Base-by-base conservation (phyloP, 2,113 vertebrate species). In the Tragelaphus scriptus region DNA sequence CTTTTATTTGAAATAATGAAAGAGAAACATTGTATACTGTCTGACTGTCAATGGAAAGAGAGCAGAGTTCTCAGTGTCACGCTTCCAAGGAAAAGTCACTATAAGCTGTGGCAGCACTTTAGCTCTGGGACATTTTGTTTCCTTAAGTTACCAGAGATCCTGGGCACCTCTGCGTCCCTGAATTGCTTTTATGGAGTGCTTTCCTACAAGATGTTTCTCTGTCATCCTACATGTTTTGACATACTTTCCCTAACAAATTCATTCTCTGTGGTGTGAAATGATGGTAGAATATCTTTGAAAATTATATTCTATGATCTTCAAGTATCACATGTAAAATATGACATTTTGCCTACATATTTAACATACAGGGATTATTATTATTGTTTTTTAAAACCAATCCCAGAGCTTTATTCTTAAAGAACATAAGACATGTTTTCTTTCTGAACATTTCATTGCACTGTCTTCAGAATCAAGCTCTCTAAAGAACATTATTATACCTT, bases 401-500 rank as follows among this genome's bases (percentile, higher is more conserved):
- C 79, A 86, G 86, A 65, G 47, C 80, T 91, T 88, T 93, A 26
- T 19, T 98, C 97, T 97, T 95, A 81, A 96, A 97, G 97, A 98
- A 47, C 91, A 7, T 19, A 95, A 96, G 93, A 94, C 59, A 81
- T 92, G 92, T 98, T 98, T 98, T 96, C 96, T 97, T 96, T 97
- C 93, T 86, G 89, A 68, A 85, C 84, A 84, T 95, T 96, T 49
- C 97, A 92, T 90, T n/a, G 81, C 23, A 28, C 56, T 93, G 71
- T 47, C 47, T 97, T 97, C 75, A 56, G 95, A 97, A 96, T 93
- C 94, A 96, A 87, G 14, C 59, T 90, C 85, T 95, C 32, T 82
- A 96, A 96, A 92, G 95, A 90, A 91, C 7, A 68, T 96, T 95
- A 98, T 98, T 98, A 97, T 96, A 49, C 79, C 82, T 96, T 97